A percentile compares a stretch with the other conserved stretches of the same genome.
Conservation (phyloP, 2,113 vertebrate species). For the Canis aureus region DNA sequence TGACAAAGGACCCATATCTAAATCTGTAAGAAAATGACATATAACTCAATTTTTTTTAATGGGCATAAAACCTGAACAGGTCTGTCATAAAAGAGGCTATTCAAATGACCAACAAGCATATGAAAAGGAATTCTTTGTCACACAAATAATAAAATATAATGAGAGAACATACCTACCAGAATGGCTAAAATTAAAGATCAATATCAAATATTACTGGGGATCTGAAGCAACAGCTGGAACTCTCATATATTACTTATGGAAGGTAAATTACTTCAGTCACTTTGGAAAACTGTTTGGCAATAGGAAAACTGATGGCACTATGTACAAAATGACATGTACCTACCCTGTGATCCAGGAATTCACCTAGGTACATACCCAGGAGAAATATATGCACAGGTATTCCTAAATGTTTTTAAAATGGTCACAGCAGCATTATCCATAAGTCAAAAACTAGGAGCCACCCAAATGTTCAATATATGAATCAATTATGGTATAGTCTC, state of each 20-base stretch:
- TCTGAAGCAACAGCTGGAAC: not conserved
- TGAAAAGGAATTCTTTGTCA: not conserved
- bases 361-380: not conserved
- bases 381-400: not conserved
- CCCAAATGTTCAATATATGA: not conserved
- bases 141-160: constrained; percentile 11
- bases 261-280: not conserved
- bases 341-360: not conserved
- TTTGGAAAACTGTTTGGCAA: not conserved
- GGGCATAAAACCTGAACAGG: not conserved
- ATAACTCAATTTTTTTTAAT: not conserved
- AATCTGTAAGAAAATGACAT: constrained; percentile 38
- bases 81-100: not conserved
- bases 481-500: not conserved
- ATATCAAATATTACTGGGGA: not conserved
- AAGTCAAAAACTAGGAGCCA: not conserved
- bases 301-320: not conserved
- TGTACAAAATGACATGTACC: not conserved
- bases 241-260: not conserved
- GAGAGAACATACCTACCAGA: not conserved
- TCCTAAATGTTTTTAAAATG: not conserved
- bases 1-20: not conserved
- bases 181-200: not conserved
- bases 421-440: not conserved
- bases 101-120: not conserved